Base-by-base conservation (phyloP, 2,113 vertebrate species). In the Rhegmatorhina hoffmannsi region DNA sequence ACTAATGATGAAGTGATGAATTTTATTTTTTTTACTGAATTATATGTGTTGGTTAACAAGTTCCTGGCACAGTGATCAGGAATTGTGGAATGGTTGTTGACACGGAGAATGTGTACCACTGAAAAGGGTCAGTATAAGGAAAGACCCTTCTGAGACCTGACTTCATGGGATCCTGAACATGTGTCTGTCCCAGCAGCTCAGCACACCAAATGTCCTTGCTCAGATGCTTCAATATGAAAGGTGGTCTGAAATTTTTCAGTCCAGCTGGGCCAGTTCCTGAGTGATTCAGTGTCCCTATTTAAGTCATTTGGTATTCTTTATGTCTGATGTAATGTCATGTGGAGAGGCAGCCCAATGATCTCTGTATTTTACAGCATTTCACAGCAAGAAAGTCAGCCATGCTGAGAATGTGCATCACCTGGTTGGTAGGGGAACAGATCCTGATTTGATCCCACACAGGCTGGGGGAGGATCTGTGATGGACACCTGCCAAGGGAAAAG, bases 241-340 rank as follows among this genome's bases (percentile, higher is more conserved):
- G 8, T 46, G 8, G 62, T 82, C 46, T 79, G 66, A 69, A 44
- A 52, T 73, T 72, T 70, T 90, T 85, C 67, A 44, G 31, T 78
- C 52, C 72, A 60, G 16, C 76, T 84, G 44, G 29, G 60, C 29
- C 68, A 44, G 36, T 50, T 56, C 46, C 2, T 0, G 24, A 78
- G 68, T 67, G 68, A 84, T 80, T 92, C 86, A 43, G 6, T 74
- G 76, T 84, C 63, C 25, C 72, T 76, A 46, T 68, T 92, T 4
- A n/a, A 84, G 64, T 81, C 52, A 28, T n/a, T 84, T 84, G 59
- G 50, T 47, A 38, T 89, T 60, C 60, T 67, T 82, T 68, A 29
- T 64, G 56, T 84, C 75, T 73, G 63, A 69, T 73, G 50, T 59
- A 52, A 79, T 26, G 40, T 47, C 62, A 8, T 34, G 60, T 34